Evolutionary conservation across 2,888 invertebrate species (phyloP), one percentile per base, ranked within the genome.

Genomic region (Leptarthrus brevirostris): DNA sequence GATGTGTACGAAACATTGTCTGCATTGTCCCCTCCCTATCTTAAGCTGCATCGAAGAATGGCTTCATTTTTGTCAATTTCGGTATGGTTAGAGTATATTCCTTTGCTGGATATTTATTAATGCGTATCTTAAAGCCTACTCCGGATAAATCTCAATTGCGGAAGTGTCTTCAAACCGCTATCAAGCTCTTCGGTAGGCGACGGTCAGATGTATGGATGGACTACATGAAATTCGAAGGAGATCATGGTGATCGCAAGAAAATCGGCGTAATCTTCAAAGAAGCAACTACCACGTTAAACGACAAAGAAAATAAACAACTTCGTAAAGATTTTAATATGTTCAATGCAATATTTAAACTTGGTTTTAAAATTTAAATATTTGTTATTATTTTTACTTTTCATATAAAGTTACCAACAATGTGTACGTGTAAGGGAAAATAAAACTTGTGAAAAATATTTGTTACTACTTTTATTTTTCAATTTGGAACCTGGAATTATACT

Each of bases 141-240:
- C 81, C 82, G 0, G 87, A 87, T 78, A 77, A 86, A 0, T 87
- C 88, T 77, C 82, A 84, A 74, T 86, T 89, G 77, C 87, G 90
- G 66, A 86, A 87, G 80, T 90, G 88, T 77, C 89, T 89, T 81
- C 90, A 91, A 80, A 87, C 88, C 77, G 87, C 90, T 36, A 86
- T 88, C 14, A 85, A 88, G 73, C 90, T 91, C 77, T 92, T 92
- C 83, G 93, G 93, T 0, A 86, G 86, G 78, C 86, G 85, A 2
- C 88, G 89, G 81, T 85, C 88, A 3, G 88, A 90, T 76, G 86
- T 93, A 14, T 95, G 94, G 94, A 86, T 92, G 77, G 88, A 92
- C 79, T 92, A 90, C 79, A 88, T 93, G 70, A 86, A 87, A 75
- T 92, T 93, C 83, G 93, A 93, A 86, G 87, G 88, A 75, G 86